Percentiles rank a stretch among this genome's conserved stretches.
Conservation (phyloP, 2,797 vertebrate genomes). For the Garrulus glandarius region DNA sequence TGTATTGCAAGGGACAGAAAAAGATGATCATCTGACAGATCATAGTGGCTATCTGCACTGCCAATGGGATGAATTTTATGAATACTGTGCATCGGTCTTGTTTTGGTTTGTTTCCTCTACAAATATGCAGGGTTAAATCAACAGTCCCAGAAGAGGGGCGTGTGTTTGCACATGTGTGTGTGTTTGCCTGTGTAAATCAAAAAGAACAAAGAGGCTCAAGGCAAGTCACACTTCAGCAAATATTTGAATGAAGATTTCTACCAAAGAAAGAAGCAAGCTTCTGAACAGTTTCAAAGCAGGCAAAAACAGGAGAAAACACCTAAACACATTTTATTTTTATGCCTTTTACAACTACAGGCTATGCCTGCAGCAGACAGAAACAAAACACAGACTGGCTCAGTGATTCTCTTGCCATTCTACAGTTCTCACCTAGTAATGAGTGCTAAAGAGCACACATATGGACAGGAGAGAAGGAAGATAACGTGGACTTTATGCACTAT, state of each 20-base stretch:
- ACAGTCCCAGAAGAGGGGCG: neutral
- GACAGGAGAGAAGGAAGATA: neutral
- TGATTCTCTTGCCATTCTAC: neutral
- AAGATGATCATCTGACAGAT: neutral
- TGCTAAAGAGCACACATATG: neutral
- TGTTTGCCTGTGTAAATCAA: neutral
- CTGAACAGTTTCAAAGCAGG: neutral
- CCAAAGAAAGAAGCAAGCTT: neutral
- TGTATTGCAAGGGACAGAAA: neutral
- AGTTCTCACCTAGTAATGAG: neutral
- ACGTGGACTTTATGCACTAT: neutral
- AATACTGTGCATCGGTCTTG: neutral
- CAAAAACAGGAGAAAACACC: neutral
- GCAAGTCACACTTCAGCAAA: neutral
- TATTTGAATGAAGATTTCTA: neutral
- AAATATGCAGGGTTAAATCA: neutral
- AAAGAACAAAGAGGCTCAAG: neutral
- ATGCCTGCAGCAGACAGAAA: neutral
- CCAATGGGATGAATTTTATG: neutral
- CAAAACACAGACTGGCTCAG: neutral
- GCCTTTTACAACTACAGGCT: neutral
- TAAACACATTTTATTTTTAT: neutral
- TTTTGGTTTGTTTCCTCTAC: constrained; percentile 1
- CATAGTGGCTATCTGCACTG: neutral
- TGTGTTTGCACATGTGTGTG: neutral